Conservation (phyloP, 1,140 invertebrate species). For the Danaus plexippus region DNA sequence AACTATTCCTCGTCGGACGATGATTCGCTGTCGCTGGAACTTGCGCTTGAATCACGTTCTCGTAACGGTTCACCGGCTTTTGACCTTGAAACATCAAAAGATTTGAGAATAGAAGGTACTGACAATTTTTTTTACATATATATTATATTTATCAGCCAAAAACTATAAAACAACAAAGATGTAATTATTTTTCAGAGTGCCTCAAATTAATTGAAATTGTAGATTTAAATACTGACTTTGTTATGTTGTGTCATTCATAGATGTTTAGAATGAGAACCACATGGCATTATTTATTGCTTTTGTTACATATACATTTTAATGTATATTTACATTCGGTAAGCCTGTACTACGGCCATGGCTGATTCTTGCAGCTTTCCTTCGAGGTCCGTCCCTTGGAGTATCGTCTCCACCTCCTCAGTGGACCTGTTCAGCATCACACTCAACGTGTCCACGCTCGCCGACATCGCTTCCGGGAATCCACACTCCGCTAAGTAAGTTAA, state of each 20-base stretch:
- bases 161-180: no score
- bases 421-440: slow-evolving; percentile 44
- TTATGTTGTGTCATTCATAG: no score
- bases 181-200: no score
- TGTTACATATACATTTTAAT: not conserved
- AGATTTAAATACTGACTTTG: no score
- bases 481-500: slow-evolving; percentile 53
- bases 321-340: slow-evolving; percentile 46
- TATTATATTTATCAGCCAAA: no score
- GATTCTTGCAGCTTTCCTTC: slow-evolving; percentile 29
- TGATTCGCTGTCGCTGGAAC: slow-evolving; percentile 51
- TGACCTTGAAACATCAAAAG: slow-evolving; percentile 28
- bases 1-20: slow-evolving; percentile 41
- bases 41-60: slow-evolving; percentile 24
- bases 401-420: slow-evolving; percentile 31
- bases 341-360: slow-evolving; percentile 35
- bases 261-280: no score
- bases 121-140: no score
- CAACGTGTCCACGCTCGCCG: slow-evolving; percentile 36
- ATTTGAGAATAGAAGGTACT: no score
- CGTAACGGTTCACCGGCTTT: slow-evolving; percentile 33
- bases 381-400: slow-evolving; percentile 31
- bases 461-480: slow-evolving; percentile 48
- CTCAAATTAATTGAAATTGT: no score
- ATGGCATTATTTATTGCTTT: no score